Evolutionary conservation across 2,113 vertebrate genomes (phyloP), one percentile per base, ranked within the genome.

Genomic region (Apodemus speciosus): DNA sequence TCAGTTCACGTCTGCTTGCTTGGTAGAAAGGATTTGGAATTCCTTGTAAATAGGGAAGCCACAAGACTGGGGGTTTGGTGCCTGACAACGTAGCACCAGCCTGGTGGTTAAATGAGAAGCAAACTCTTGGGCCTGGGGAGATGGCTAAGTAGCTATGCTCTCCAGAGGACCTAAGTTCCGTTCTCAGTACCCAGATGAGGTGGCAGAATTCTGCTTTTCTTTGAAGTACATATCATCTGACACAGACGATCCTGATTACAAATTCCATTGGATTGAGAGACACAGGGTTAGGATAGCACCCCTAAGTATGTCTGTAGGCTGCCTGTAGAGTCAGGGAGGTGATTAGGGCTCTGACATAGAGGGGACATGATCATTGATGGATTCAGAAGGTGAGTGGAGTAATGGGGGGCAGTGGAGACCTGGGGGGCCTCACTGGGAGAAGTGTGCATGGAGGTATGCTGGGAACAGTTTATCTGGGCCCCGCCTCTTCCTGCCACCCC

Each of bases 1-100:
- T 62, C 21, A 56, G n/a, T 49, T 18, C 27, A 3, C 27, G n/a
- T 27, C 35, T 46, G 16, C 21, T 13, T 53, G 38, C 16, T 51
- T 38, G 2, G 0, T 4, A 21, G 71, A 2, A 53, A 76, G 14
- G n/a, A 9, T 8, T 18, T 10, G 0, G 2, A 32, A 30, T 21
- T 30, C 35, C 9, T 6, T 25, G 21, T 84, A 60, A 66, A 46
- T 3, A 20, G 53, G 32, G 43, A 84, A 81, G 27, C 2, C 38
- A 1, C 2, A 3, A 20, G 30, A 38, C 1, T 25, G 40, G 64
- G 49, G 13, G 0, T 35, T 27, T 46, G 68, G 46, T 81, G 8
- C 56, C 73, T 60, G 38, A 81, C 60, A 64, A 64, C 27, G 9
- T 11, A 21, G 23, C 25, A 2, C 2, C 15, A 49, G 75, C 30